phyloP scores from a whole-genome alignment of 2,113 vertebrate species.

The Sylvia atricapilla region DNA sequence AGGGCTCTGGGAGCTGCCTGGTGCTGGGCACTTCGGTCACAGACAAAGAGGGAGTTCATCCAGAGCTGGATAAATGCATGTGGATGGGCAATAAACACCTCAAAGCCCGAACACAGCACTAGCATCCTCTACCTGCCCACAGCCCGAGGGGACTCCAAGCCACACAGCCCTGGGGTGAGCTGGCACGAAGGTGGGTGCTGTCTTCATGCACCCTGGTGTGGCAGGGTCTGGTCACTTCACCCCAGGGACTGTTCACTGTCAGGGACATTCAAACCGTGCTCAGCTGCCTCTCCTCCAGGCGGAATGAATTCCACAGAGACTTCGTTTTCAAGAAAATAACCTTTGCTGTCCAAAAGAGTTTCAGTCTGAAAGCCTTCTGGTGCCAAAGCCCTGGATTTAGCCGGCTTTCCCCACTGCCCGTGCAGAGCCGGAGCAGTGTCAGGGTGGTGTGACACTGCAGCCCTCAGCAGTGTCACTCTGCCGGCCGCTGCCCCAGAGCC shows the following conservation, averaged over 20 bases:
- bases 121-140: background rate
- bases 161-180: background rate
- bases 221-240: background rate
- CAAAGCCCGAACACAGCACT: too few relatives aligned
- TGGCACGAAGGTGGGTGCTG: background rate
- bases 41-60: background rate
- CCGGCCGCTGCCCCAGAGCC: background rate
- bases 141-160: background rate
- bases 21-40: background rate
- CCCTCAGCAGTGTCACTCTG: background rate
- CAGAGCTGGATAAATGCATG: background rate
- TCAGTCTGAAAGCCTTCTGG: too few relatives aligned
- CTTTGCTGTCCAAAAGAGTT: background rate
- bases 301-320: rapidly evolving
- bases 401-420: background rate
- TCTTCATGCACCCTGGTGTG: rapidly evolving
- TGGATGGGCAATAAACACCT: background rate
- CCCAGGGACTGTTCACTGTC: rapidly evolving
- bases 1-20: background rate
- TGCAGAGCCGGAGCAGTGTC: background rate
- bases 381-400: background rate
- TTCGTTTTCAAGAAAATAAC: background rate
- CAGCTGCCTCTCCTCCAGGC: background rate
- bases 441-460: rapidly evolving
- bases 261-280: rapidly evolving